Percentiles rank a stretch among this genome's conserved stretches.
phyloP scores from a whole-genome alignment of 2,113 vertebrate species.

The Prunella fulvescens region DNA sequence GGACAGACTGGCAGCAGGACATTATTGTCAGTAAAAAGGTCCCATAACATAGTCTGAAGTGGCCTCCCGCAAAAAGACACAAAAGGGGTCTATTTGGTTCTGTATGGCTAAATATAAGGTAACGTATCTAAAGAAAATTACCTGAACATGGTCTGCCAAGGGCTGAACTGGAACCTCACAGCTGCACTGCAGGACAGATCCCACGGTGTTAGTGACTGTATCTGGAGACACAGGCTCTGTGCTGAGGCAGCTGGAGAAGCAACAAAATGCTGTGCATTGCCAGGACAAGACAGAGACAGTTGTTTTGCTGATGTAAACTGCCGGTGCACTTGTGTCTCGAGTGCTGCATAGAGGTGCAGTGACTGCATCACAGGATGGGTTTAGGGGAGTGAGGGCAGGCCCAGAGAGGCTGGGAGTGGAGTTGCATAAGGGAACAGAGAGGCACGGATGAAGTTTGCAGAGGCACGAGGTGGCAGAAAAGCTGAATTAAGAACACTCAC shows the following conservation, averaged over 20 bases:
- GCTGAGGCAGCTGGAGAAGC: neutral
- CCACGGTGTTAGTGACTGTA: too few species aligned
- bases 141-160: neutral
- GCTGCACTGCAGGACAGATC: neutral
- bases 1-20: neutral
- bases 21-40: neutral
- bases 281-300: neutral
- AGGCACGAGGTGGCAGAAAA: neutral
- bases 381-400: neutral
- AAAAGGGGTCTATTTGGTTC: neutral
- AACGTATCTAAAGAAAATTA: neutral
- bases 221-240: neutral
- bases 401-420: neutral
- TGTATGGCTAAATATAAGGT: neutral
- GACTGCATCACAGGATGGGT: too few species aligned
- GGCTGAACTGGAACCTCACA: neutral
- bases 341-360: neutral
- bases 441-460: neutral
- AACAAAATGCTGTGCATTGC: fast-evolving
- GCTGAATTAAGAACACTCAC: too few species aligned
- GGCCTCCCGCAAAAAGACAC: neutral
- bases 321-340: neutral
- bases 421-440: neutral
- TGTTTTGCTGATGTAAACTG: neutral
- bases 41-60: neutral